Evolutionary conservation across 2,888 invertebrate genomes (phyloP).

Genomic region (Ceraclea dissimilis): DNA sequence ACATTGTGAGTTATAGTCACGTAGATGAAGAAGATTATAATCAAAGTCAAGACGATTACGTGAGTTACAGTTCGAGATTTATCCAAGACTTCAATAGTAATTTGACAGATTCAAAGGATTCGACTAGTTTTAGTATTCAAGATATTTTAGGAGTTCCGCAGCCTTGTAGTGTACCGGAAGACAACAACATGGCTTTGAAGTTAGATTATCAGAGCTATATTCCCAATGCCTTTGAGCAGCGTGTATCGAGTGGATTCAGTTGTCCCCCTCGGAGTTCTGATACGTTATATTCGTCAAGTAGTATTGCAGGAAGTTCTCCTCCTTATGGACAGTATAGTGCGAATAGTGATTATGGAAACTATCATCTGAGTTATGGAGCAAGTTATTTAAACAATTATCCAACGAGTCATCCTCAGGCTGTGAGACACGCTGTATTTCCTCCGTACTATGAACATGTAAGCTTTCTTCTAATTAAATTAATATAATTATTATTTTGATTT

Average conservation of each 20-base stretch:
- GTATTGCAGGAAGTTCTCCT: constrained; percentile 7
- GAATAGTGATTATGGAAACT: neutral
- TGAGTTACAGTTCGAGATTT: constrained; percentile 26
- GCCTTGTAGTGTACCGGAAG: constrained; percentile 36
- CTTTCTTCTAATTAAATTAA: neutral
- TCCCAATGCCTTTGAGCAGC: constrained; percentile 27
- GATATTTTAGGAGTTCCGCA: constrained; percentile 45
- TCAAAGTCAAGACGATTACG: constrained; percentile 31
- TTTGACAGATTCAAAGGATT: constrained; percentile 39
- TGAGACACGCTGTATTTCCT: constrained; percentile 9
- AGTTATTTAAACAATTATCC: constrained; percentile 11
- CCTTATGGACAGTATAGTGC: constrained; percentile 11
- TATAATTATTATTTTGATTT: too few species aligned
- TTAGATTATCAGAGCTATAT: constrained; percentile 34
- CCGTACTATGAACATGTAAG: constrained; percentile 21
- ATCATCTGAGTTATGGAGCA: constrained; percentile 3
- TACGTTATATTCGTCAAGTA: constrained; percentile 1
- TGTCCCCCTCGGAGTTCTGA: neutral
- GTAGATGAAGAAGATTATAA: constrained; percentile 31
- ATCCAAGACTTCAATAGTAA: constrained; percentile 36
- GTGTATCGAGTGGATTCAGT: neutral
- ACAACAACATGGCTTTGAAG: constrained; percentile 34
- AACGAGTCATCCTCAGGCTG: constrained; percentile 3
- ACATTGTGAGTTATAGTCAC: neutral
- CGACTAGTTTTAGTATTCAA: constrained; percentile 45